Evolutionary conservation across 2,113 vertebrate genomes (phyloP).

Genomic region (Apteryx owenii): DNA sequence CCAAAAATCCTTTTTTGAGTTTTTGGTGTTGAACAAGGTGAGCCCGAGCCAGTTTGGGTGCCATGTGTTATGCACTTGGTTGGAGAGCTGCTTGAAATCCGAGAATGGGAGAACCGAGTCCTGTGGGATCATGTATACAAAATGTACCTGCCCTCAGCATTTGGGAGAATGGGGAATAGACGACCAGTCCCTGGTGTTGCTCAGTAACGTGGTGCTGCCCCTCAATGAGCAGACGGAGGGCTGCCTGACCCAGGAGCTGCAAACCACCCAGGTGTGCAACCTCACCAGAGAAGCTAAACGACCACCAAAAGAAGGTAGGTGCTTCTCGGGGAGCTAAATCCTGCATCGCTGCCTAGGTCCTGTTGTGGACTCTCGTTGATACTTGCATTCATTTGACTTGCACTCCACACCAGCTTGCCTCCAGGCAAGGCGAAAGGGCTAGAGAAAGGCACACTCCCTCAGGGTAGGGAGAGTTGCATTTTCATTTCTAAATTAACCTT

Average conservation of each 20-base stretch:
- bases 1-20: slow-evolving; percentile 96
- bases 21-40: slow-evolving; percentile 98
- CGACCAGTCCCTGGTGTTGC: slow-evolving; percentile 93
- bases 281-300: slow-evolving; percentile 95
- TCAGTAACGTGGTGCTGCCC: slow-evolving; percentile 97
- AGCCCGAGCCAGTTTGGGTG: slow-evolving; percentile 99
- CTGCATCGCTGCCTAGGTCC: not conserved
- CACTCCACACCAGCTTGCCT: not conserved
- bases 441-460: not conserved
- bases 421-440: not conserved
- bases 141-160: slow-evolving; percentile 98
- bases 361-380: not conserved
- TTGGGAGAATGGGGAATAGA: slow-evolving; percentile 92
- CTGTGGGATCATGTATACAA: slow-evolving; percentile 98
- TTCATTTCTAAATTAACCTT: not conserved
- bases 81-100: slow-evolving; percentile 97
- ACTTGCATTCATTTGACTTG: not conserved
- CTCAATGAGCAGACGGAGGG: slow-evolving; percentile 98
- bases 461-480: not conserved
- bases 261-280: slow-evolving; percentile 96
- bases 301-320: slow-evolving; percentile 98
- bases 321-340: slow-evolving; percentile 12
- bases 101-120: slow-evolving; percentile 94
- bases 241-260: slow-evolving; percentile 96
- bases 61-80: slow-evolving; percentile 97